Percentiles rank a stretch among this genome's conserved stretches.
Conservation (phyloP, 2,888 invertebrate species). For the Hirtodrosophila trivittata region DNA sequence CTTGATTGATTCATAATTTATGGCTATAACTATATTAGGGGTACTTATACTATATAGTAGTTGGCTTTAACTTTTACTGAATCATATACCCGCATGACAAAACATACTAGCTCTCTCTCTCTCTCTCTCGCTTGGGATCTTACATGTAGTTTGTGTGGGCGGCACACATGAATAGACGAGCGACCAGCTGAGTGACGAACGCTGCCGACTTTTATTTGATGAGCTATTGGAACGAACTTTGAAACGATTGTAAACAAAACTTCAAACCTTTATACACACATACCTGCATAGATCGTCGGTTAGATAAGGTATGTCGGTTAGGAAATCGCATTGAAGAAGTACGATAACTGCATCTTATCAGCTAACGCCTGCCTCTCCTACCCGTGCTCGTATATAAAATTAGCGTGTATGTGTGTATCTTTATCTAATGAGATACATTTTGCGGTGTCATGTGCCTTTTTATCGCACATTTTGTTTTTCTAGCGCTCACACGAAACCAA, state of each 20-base stretch:
- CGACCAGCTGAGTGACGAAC: slow-evolving; percentile 42
- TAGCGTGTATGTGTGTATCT: neutral
- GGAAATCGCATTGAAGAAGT: slow-evolving; percentile 15
- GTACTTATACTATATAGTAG: neutral
- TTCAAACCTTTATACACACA: slow-evolving; percentile 34
- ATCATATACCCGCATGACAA: slow-evolving; percentile 10
- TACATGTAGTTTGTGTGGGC: slow-evolving; percentile 19
- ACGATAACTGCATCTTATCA: slow-evolving; percentile 60
- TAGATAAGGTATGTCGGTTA: slow-evolving; percentile 22
- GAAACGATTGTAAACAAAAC: slow-evolving; percentile 61
- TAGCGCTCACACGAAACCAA: slow-evolving; percentile 25
- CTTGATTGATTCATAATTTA: slow-evolving; percentile 32
- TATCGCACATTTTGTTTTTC: slow-evolving; percentile 59
- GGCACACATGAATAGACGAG: slow-evolving; percentile 31
- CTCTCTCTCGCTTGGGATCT: neutral
- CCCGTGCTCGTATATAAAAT: slow-evolving; percentile 8
- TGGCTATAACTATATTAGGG: neutral
- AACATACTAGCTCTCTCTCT: slow-evolving; percentile 5
- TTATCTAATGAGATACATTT: slow-evolving; percentile 40
- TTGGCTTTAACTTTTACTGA: slow-evolving; percentile 15
- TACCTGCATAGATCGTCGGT: slow-evolving; percentile 12
- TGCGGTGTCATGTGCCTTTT: slow-evolving; percentile 71
- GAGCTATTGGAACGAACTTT: slow-evolving; percentile 51
- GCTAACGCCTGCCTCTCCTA: slow-evolving; percentile 53
- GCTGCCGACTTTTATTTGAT: slow-evolving; percentile 25